Percentiles rank a stretch among this genome's conserved stretches.
Conservation (phyloP, 2,888 invertebrate genomes). For the Noctua fimbriata region DNA sequence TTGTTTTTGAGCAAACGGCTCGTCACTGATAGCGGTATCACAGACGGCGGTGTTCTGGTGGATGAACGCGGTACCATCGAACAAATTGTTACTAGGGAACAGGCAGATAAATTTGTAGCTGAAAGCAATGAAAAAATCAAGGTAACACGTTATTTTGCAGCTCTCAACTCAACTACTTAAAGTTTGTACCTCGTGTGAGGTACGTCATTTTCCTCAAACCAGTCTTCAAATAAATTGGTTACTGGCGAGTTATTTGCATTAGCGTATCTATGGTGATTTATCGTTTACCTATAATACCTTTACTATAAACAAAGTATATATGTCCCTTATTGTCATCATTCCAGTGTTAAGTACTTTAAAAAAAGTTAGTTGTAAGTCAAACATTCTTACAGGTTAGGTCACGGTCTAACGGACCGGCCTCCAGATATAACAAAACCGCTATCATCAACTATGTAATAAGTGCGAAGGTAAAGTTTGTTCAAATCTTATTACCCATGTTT, state of each 20-base stretch:
- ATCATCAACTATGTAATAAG: background rate
- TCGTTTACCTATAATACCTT: background rate
- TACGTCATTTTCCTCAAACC: constrained; percentile 17
- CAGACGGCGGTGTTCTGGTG: constrained; percentile 91
- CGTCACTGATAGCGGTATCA: constrained; percentile 87
- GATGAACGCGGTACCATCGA: constrained; percentile 90
- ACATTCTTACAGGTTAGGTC: constrained; percentile 18
- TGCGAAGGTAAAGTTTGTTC: constrained; percentile 3
- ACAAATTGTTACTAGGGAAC: constrained; percentile 85
- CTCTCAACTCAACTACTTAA: background rate
- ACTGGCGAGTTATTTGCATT: background rate
- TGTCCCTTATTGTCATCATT: background rate
- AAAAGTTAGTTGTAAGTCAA: background rate
- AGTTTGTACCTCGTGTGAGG: background rate
- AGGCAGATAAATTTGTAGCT: constrained; percentile 85
- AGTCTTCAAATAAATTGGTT: background rate
- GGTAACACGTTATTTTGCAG: constrained; percentile 74
- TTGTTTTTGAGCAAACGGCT: constrained; percentile 88
- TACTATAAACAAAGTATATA: background rate
- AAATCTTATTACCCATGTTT: constrained; percentile 37
- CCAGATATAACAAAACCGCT: background rate
- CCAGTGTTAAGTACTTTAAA: background rate
- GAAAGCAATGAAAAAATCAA: constrained; percentile 88
- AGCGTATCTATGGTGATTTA: background rate
- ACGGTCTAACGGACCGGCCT: constrained; percentile 33